These are phyloP conservation scores for Criorhina ranunculi DNA, from an alignment of 2,888 invertebrate species.

Conservation along the genomic window DNA sequence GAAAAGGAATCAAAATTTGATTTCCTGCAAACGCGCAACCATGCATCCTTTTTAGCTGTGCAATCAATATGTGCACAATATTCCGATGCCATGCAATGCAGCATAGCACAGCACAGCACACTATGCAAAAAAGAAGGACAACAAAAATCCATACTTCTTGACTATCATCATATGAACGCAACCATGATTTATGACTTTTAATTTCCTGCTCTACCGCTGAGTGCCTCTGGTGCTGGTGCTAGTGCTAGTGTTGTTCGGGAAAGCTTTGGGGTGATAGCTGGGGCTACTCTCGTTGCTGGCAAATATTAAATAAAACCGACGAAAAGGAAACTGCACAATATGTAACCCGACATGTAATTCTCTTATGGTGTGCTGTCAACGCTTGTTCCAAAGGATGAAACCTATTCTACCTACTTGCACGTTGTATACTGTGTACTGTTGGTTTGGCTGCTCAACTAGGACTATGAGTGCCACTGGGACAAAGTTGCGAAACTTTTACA, in stretches of 20 bases:
- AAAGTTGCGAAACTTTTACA: constrained; percentile 48
- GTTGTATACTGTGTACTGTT: constrained; percentile 3
- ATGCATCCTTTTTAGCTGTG: constrained; percentile 68
- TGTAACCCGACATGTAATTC: constrained; percentile 81
- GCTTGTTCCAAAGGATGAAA: constrained; percentile 68
- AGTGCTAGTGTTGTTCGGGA: constrained; percentile 30
- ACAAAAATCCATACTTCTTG: constrained; percentile 74
- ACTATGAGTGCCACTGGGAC: constrained; percentile 53
- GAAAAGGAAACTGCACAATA: constrained; percentile 80
- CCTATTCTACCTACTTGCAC: constrained; percentile 21
- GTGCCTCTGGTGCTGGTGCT: constrained; percentile 67
- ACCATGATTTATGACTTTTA: constrained; percentile 83
- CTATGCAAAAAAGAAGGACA: constrained; percentile 54
- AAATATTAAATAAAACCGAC: constrained; percentile 77
- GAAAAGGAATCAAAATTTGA: constrained; percentile 72
- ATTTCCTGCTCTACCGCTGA: constrained; percentile 82
- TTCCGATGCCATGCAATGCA: constrained; percentile 23
- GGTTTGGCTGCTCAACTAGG: constrained; percentile 23
- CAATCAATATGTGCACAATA: constrained; percentile 71
- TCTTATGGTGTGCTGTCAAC: constrained; percentile 78
- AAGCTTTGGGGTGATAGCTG: constrained; percentile 34
- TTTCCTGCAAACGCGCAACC: constrained; percentile 65
- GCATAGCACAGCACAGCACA: not conserved
- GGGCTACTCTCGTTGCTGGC: constrained; percentile 49
- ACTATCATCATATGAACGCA: constrained; percentile 76